These are phyloP conservation scores for Scolopax mira DNA, from an alignment of 2,113 vertebrate genomes.

Conservation along the genomic window DNA sequence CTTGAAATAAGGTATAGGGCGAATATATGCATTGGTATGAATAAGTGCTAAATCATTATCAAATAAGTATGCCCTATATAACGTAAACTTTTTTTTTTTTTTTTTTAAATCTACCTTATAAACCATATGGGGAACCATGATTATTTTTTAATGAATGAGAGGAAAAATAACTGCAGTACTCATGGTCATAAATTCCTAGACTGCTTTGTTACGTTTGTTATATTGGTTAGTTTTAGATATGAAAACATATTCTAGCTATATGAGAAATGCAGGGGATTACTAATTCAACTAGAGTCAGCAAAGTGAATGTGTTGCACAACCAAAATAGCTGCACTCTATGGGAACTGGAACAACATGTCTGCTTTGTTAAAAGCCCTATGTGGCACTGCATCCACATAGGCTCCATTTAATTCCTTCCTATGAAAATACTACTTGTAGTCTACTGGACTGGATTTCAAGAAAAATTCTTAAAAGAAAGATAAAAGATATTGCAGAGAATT, in stretches of 20 bases:
- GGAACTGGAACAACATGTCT: not conserved
- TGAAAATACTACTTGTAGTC: not conserved
- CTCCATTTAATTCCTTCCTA: not conserved
- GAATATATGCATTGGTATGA: not conserved
- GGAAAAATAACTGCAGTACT: not conserved
- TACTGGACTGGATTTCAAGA: not conserved
- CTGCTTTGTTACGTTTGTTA: not conserved
- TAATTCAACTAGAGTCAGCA: not conserved
- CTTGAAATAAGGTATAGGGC: not conserved
- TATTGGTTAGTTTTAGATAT: not conserved
- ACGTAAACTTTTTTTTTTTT: not conserved
- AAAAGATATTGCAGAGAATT: not conserved
- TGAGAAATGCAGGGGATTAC: not conserved
- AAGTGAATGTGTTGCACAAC: not conserved
- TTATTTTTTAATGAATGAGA: not conserved
- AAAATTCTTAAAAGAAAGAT: not conserved
- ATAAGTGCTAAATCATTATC: not conserved
- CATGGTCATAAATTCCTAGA: not conserved
- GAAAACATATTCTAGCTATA: not conserved
- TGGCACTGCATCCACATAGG: not conserved
- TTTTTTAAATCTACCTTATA: not conserved
- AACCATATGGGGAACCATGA: not conserved
- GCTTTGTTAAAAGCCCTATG: not conserved
- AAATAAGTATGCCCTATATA: not conserved
- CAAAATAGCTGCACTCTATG: not conserved